These are phyloP conservation scores for Pogona vitticeps DNA, from an alignment of 2,113 vertebrate genomes.

Conservation along the genomic window DNA sequence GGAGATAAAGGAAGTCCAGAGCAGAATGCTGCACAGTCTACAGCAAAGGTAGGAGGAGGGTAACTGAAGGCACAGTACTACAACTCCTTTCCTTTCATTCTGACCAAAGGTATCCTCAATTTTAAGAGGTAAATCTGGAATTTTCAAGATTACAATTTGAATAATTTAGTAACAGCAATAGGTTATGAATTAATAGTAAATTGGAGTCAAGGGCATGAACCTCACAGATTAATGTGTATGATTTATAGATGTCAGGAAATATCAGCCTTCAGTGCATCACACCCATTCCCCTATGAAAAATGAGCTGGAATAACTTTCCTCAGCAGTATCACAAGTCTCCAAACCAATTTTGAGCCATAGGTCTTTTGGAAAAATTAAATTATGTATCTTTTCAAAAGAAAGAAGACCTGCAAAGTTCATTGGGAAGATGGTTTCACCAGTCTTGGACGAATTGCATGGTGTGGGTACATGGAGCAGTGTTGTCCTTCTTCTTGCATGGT, in stretches of 20 bases:
- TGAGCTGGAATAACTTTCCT: neutral
- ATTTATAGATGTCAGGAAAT: neutral
- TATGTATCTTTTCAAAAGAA: neutral
- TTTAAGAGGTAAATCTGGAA: neutral
- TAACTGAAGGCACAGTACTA: neutral
- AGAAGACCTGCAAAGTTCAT: neutral
- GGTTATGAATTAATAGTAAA: neutral
- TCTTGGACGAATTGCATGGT: neutral
- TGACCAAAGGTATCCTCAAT: fast-evolving
- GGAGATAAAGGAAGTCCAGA: constrained; percentile 86
- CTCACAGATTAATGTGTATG: neutral
- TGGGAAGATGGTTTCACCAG: neutral
- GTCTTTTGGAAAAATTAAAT: neutral
- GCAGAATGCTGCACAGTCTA: constrained; percentile 70
- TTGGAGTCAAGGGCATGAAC: neutral
- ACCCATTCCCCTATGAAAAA: neutral
- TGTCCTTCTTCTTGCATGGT: neutral
- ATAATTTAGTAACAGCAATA: neutral
- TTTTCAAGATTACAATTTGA: neutral
- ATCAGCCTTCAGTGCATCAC: neutral
- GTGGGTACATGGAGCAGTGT: too few relatives aligned
- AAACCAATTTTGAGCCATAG: neutral
- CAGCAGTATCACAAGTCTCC: neutral
- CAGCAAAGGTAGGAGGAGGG: constrained; percentile 79
- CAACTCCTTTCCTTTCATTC: neutral